These are phyloP conservation scores for Sanderia malayensis DNA, from an alignment of 30 jellyfish, hydroid and myxozoan genomes.

Conservation along the genomic window DNA sequence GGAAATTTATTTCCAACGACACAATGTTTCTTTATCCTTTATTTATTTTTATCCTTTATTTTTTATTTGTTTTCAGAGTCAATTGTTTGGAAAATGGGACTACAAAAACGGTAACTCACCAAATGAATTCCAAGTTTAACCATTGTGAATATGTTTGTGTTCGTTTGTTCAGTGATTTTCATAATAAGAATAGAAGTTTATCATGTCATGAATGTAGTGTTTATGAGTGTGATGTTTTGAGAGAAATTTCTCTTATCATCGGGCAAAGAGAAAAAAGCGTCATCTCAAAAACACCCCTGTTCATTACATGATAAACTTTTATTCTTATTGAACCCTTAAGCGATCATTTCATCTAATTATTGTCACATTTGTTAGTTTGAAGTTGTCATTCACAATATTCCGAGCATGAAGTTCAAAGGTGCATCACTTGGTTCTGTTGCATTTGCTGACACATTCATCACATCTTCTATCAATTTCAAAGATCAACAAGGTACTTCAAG, in stretches of 20 bases:
- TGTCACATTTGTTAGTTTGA: conserved; percentile 12
- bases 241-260: too few species aligned
- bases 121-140: too few species aligned
- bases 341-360: not conserved
- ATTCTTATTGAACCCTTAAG: not conserved
- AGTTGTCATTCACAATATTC: conserved; percentile 19
- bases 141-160: too few species aligned
- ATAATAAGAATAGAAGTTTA: too few species aligned
- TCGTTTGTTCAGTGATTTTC: too few species aligned
- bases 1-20: not conserved
- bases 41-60: not conserved
- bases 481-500: too few species aligned
- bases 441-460: conserved; percentile 35
- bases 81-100: not conserved
- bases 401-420: conserved; percentile 22
- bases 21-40: not conserved
- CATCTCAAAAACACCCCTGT: too few species aligned
- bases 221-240: too few species aligned
- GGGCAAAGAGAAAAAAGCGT: not conserved
- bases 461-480: conserved; percentile 15
- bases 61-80: not conserved
- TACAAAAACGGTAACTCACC: not conserved
- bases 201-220: too few species aligned
- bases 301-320: too few species aligned
- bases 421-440: conserved; percentile 35